Conservation (phyloP, 2,888 invertebrate genomes). For the Malthinus seriepunctatus region DNA sequence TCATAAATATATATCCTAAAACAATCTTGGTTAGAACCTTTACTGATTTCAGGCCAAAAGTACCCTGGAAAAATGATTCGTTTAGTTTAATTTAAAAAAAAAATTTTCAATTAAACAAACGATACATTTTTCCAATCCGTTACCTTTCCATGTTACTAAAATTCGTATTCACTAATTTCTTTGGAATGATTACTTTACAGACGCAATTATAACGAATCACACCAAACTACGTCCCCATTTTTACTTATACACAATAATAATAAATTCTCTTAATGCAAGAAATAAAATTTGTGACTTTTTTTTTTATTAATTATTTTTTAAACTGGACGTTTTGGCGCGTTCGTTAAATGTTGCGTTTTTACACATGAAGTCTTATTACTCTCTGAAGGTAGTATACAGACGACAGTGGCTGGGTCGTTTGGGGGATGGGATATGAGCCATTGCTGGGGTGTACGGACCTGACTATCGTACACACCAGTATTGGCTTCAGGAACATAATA, state of each 20-base stretch:
- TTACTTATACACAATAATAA: not conserved
- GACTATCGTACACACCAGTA: conserved; percentile 48
- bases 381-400: conserved; percentile 52
- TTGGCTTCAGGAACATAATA: conserved; percentile 40
- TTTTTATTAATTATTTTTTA: conserved; percentile 3
- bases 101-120: conserved; percentile 4
- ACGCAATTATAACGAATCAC: conserved; percentile 40
- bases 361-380: conserved; percentile 54
- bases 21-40: conserved; percentile 30
- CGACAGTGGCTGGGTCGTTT: conserved; percentile 30
- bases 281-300: conserved; percentile 1
- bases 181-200: conserved; percentile 47
- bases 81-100: conserved; percentile 1
- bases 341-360: conserved; percentile 29
- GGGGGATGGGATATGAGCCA: conserved; percentile 41
- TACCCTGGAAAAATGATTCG: not conserved
- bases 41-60: conserved; percentile 25
- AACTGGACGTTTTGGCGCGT: conserved; percentile 30
- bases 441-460: conserved; percentile 48
- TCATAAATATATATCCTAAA: conserved; percentile 38
- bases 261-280: conserved; percentile 29
- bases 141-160: conserved; percentile 15
- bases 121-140: conserved; percentile 19
- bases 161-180: conserved; percentile 37
- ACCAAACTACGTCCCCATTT: not conserved